Evolutionary conservation across 1,140 invertebrate species (phyloP).

Genomic region (Bombus confusus): DNA sequence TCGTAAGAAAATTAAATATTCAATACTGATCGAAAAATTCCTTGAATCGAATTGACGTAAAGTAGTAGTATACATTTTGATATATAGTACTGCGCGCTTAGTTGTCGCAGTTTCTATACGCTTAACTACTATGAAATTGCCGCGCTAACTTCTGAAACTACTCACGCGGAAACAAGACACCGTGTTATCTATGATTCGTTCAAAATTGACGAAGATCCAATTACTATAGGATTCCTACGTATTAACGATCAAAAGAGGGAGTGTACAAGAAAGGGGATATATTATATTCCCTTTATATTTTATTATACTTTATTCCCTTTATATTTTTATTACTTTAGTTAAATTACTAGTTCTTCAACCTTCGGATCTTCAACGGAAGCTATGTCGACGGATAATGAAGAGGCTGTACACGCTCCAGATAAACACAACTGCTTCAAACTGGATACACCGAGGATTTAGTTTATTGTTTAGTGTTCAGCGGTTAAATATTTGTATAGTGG

Average conservation of each 20-base stretch:
- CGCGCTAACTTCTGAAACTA: neutral
- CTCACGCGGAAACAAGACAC: neutral
- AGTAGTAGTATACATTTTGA: neutral
- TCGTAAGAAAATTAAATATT: neutral
- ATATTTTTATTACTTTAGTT: neutral
- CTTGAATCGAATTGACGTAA: too few species aligned
- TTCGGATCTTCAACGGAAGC: slow-evolving; percentile 68
- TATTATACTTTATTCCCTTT: neutral
- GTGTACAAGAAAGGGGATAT: too few species aligned
- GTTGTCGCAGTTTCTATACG: too few species aligned
- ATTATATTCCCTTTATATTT: neutral
- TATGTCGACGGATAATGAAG: slow-evolving; percentile 73
- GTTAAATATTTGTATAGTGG: slow-evolving; percentile 55
- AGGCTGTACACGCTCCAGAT: slow-evolving; percentile 69
- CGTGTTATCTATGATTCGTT: neutral
- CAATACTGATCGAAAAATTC: neutral
- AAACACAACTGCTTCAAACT: slow-evolving; percentile 65
- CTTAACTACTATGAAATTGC: neutral
- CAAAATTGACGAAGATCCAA: neutral
- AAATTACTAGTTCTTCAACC: slow-evolving; percentile 28
- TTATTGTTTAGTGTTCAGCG: slow-evolving; percentile 69
- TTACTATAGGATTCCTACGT: neutral
- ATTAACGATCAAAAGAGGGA: neutral
- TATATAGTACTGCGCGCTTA: neutral
- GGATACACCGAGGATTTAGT: slow-evolving; percentile 68